Percentiles rank a stretch among this genome's conserved stretches.
Conservation (phyloP, 2,797 vertebrate species). For the Scleropages formosus region DNA sequence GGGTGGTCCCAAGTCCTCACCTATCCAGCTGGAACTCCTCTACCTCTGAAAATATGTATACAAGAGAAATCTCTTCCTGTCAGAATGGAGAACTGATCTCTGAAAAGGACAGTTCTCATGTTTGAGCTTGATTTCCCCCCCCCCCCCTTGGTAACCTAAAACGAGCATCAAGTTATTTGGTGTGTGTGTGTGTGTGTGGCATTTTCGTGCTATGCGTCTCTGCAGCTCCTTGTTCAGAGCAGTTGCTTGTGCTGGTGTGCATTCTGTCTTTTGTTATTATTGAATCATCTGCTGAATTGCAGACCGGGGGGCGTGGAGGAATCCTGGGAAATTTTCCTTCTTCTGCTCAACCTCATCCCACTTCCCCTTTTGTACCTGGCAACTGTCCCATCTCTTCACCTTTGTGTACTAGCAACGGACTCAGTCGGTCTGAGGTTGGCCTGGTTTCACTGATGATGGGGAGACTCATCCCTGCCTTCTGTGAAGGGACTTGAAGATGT, state of each 20-base stretch:
- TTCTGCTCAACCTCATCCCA: neutral
- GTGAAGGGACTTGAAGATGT: slow-evolving; percentile 25
- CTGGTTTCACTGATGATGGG: neutral
- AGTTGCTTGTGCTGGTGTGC: neutral
- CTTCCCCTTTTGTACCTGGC: neutral
- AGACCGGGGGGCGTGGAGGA: neutral
- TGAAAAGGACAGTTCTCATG: neutral
- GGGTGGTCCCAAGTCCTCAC: neutral
- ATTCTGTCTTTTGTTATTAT: too few species aligned
- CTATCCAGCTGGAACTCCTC: neutral
- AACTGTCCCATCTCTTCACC: neutral
- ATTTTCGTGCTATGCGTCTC: neutral
- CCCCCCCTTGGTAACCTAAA: neutral
- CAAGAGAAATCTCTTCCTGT: neutral
- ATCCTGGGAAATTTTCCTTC: neutral
- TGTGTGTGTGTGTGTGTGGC: neutral
- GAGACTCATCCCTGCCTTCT: slow-evolving; percentile 23
- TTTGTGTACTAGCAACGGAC: neutral
- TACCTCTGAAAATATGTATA: neutral
- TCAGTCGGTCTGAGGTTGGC: neutral
- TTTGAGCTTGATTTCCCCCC: neutral
- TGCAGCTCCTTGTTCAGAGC: too few species aligned
- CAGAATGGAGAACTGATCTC: neutral
- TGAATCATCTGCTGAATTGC: too few species aligned
- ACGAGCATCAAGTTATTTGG: neutral